Evolutionary conservation across 2,797 vertebrate genomes (phyloP), one percentile per base, ranked within the genome.

Genomic region (Pyrocephalus nanus): DNA sequence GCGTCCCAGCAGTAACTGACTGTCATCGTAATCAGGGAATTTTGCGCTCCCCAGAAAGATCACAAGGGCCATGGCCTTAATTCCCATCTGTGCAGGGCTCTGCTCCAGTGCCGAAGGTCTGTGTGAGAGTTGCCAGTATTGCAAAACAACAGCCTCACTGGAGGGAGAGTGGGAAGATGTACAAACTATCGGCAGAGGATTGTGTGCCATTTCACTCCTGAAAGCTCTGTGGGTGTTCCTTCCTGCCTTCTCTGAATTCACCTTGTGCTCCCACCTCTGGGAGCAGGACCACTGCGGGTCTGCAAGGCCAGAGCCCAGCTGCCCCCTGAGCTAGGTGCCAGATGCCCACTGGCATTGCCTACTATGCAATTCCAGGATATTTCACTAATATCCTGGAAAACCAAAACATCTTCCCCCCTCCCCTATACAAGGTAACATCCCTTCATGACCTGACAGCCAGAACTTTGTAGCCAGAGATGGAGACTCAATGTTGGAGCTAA

Each of bases 101-200:
- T 90, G 91, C 88, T 96, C 95, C 96, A 95, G 93, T 90, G 48
- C 65, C 0, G 14, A 95, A 93, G 93, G 57, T 92, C 87, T 90
- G 47, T 29, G 57, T 92, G 84, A 92, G 60, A 79, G 26, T 71
- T 96, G 90, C 95, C 96, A 96, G 61, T 58, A 95, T 96, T 96
- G 91, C 95, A 96, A 96, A 96, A 96, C 47, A 86, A 20, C 60
- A 74, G 69, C 18, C 50, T 94, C 1, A 2, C 73, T 80, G 82
- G 32, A 88, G 42, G 22, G 78, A 94, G 61, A 91, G 38, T 2
- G 3, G 55, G 60, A 93, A 82, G 53, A 93, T 29, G 53, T 38
- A 60, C 36, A 43, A 79, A 85, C 71, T 48, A 82, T 32, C 34
- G 38, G 42, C 53, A 47, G 42, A 91, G 19, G 3, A 77, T 4